Conservation (phyloP, 2,888 invertebrate genomes). For the Tanypteryx hageni region DNA sequence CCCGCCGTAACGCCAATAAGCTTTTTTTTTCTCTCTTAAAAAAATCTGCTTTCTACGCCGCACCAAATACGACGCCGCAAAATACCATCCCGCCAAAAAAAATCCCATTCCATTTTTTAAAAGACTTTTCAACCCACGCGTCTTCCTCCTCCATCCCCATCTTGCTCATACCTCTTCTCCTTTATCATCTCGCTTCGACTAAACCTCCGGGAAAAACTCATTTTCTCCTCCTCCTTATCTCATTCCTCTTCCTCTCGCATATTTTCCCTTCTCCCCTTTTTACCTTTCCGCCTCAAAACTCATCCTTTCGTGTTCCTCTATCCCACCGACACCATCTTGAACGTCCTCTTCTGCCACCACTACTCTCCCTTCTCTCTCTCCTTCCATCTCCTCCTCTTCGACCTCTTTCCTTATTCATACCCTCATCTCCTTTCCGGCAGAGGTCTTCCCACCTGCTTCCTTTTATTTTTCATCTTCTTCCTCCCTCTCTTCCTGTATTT, state of each 20-base stretch:
- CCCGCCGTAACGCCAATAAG: neutral
- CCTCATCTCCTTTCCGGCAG: constrained; percentile 37
- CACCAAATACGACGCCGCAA: neutral
- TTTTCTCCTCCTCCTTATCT: constrained; percentile 15
- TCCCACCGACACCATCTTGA: neutral
- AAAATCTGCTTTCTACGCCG: neutral
- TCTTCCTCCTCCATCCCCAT: neutral
- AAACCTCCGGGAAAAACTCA: constrained; percentile 19
- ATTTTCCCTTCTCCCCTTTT: neutral
- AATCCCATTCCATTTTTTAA: constrained; percentile 22
- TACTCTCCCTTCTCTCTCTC: neutral
- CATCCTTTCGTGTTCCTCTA: neutral
- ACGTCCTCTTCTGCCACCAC: neutral
- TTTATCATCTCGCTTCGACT: neutral
- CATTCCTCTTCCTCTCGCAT: constrained; percentile 11
- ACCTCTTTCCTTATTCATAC: constrained; percentile 59
- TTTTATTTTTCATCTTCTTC: neutral
- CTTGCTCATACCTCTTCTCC: neutral
- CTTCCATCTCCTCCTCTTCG: constrained; percentile 11
- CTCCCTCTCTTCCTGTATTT: neutral
- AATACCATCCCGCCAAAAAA: neutral
- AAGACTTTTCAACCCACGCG: neutral
- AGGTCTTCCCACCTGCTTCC: constrained; percentile 49
- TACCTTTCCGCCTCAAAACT: neutral
- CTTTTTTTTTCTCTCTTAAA: constrained; percentile 1